A percentile compares a stretch with the other conserved stretches of the same genome.
Conservation (phyloP, 2,888 invertebrate species). For the Buathra laborator region DNA sequence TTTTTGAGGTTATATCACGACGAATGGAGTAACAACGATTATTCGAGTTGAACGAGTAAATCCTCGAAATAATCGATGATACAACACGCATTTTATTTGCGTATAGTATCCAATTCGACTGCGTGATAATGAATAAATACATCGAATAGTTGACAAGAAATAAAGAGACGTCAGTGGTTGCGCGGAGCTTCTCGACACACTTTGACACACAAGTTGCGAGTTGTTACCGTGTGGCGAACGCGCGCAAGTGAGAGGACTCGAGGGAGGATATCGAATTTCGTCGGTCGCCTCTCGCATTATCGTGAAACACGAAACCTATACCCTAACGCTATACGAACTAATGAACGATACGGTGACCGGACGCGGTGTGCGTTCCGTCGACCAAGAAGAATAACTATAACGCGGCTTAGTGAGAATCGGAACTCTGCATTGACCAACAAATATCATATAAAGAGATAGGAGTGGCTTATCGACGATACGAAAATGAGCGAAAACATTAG, state of each 20-base stretch:
- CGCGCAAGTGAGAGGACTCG: background rate
- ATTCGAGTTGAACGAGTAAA: background rate
- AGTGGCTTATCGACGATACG: constrained; percentile 39
- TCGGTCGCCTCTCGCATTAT: constrained; percentile 52
- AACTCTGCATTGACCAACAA: constrained; percentile 7
- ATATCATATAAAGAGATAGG: constrained; percentile 21
- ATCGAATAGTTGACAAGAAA: background rate
- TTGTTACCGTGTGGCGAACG: constrained; percentile 27
- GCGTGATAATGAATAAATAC: background rate
- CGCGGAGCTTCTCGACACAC: background rate
- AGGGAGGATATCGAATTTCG: constrained; percentile 56
- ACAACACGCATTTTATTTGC: background rate
- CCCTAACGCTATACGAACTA: constrained; percentile 13
- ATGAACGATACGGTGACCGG: constrained; percentile 27
- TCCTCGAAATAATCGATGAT: background rate
- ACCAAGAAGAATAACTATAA: constrained; percentile 10
- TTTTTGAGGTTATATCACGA: too few relatives aligned
- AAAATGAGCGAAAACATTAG: background rate
- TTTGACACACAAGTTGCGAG: background rate
- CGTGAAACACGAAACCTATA: constrained; percentile 49
- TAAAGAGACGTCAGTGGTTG: background rate
- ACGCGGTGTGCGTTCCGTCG: constrained; percentile 3
- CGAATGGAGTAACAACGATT: background rate
- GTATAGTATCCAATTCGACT: background rate
- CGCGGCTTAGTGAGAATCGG: constrained; percentile 17